Evolutionary conservation across 1,140 invertebrate species (phyloP).

Genomic region (Pararge aegeria): DNA sequence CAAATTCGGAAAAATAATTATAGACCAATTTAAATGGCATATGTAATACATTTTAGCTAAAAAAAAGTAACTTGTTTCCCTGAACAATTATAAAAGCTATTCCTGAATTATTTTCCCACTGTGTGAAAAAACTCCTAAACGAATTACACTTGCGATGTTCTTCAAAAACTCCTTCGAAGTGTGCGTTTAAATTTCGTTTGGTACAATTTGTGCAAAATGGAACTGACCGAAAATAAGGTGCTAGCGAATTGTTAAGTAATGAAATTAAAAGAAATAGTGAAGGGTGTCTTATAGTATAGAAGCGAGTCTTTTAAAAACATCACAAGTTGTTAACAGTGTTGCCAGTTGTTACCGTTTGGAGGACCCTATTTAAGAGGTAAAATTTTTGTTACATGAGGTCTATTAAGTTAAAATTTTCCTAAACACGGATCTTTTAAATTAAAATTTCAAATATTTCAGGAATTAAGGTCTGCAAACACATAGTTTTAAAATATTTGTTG

Average conservation of each 20-base stretch:
- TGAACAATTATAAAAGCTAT: slow-evolving; percentile 14
- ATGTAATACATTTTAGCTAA: too few relatives aligned
- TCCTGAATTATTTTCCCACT: slow-evolving; percentile 19
- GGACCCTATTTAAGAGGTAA: background rate
- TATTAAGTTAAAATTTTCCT: too few relatives aligned
- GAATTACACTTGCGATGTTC: slow-evolving; percentile 53
- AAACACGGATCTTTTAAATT: too few relatives aligned
- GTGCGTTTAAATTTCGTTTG: slow-evolving; percentile 45
- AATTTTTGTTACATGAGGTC: too few relatives aligned
- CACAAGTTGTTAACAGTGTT: slow-evolving; percentile 32
- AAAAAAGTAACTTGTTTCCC: background rate
- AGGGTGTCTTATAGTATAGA: slow-evolving; percentile 31
- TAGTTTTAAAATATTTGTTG: too few relatives aligned
- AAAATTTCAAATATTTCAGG: too few relatives aligned
- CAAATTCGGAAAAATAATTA: too few relatives aligned
- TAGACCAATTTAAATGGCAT: too few relatives aligned
- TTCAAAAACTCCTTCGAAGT: slow-evolving; percentile 39
- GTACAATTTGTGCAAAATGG: slow-evolving; percentile 39
- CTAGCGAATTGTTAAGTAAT: slow-evolving; percentile 42
- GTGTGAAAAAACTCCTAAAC: slow-evolving; percentile 19
- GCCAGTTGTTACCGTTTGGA: background rate
- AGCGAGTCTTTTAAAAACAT: slow-evolving; percentile 59
- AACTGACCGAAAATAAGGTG: slow-evolving; percentile 35
- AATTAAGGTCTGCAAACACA: too few relatives aligned
- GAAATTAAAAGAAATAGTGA: slow-evolving; percentile 34